These are phyloP conservation scores for Helogale parvula DNA, from an alignment of 2,113 vertebrate species.

Conservation along the genomic window DNA sequence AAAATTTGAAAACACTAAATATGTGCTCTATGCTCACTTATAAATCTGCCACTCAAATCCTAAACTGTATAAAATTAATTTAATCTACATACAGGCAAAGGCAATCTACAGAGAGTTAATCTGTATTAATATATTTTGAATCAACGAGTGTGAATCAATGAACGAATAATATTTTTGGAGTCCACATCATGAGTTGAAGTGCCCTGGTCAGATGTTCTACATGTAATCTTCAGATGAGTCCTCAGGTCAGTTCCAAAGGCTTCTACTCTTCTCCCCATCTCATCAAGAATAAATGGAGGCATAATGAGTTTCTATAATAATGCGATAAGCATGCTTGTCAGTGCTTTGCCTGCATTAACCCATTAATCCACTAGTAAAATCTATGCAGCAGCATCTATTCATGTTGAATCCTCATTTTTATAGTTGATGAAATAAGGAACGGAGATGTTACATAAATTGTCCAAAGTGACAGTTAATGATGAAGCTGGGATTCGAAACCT, in stretches of 20 bases:
- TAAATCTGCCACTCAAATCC: background rate
- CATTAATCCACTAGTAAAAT: background rate
- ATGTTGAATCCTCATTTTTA: background rate
- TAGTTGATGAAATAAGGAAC: background rate
- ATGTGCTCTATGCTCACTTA: background rate
- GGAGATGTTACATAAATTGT: background rate
- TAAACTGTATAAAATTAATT: background rate
- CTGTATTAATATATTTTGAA: background rate
- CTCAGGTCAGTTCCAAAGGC: background rate
- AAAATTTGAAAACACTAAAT: background rate
- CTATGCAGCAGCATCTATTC: background rate
- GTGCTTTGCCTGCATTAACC: background rate
- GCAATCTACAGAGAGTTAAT: background rate
- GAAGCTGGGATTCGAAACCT: background rate
- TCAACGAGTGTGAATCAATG: too few species aligned
- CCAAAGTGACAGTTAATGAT: background rate
- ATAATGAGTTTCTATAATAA: background rate
- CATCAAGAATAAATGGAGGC: background rate
- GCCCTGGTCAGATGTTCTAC: too few species aligned
- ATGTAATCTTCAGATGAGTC: background rate
- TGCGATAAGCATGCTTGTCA: accelerated
- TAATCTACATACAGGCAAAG: background rate
- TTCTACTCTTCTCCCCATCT: background rate
- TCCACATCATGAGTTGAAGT: background rate
- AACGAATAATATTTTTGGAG: background rate